These are phyloP conservation scores for Rhizomys pruinosus DNA, from an alignment of 2,113 vertebrate species.

Conservation along the genomic window DNA sequence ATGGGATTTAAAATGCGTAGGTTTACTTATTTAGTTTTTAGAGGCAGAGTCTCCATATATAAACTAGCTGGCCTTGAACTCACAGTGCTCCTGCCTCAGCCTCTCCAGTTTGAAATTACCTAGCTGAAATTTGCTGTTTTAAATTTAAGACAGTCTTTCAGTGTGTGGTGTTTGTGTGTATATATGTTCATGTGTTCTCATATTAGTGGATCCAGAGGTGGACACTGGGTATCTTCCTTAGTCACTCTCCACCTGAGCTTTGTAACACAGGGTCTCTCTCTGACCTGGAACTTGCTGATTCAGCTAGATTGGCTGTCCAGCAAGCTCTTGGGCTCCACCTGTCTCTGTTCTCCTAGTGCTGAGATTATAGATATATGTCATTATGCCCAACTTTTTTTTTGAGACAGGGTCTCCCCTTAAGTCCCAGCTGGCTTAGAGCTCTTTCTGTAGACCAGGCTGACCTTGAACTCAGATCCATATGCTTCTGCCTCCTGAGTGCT, in stretches of 20 bases:
- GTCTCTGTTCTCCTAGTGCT: not conserved
- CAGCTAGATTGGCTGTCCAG: not conserved
- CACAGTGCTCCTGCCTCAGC: not conserved
- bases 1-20: not conserved
- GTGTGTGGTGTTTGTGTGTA: not conserved
- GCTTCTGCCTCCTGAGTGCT: no score
- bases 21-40: not conserved
- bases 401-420: no score
- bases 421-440: no score
- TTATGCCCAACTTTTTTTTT: not conserved
- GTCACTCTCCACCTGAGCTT: not conserved
- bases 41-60: not conserved
- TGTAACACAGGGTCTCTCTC: not conserved
- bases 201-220: not conserved
- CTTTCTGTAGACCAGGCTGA: no score
- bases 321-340: not conserved
- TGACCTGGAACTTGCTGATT: not conserved
- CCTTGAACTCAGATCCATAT: no score
- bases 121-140: constrained; percentile 10
- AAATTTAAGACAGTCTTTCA: not conserved
- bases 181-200: not conserved
- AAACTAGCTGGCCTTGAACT: not conserved
- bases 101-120: not conserved
- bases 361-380: not conserved
- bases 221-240: not conserved